Conservation (phyloP, 1,140 invertebrate species). For the Ips typographus region DNA sequence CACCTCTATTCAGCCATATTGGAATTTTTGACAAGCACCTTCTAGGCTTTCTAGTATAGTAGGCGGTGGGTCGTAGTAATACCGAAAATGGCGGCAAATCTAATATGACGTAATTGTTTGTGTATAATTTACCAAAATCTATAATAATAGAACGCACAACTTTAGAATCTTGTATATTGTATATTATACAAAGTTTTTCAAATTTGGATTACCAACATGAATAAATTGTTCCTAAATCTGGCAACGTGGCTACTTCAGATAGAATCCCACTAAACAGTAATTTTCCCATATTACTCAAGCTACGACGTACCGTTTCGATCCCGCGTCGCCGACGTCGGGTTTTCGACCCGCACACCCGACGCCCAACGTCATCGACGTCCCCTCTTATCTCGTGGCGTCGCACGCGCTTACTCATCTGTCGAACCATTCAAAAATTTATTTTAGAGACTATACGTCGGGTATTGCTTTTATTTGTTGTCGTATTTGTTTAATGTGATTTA, state of each 20-base stretch:
- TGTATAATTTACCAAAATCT: too few relatives aligned
- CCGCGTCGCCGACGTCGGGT: slow-evolving; percentile 26
- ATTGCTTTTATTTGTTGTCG: background rate
- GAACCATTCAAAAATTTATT: slow-evolving; percentile 22
- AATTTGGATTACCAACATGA: too few relatives aligned
- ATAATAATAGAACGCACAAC: too few relatives aligned
- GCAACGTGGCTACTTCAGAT: slow-evolving; percentile 2
- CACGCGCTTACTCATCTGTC: slow-evolving; percentile 35
- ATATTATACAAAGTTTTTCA: too few relatives aligned
- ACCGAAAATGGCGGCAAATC: too few relatives aligned
- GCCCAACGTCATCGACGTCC: slow-evolving; percentile 20
- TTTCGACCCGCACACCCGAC: slow-evolving; percentile 23
- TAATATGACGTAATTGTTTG: too few relatives aligned
- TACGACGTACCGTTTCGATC: slow-evolving; percentile 9
- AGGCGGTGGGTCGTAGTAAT: too few relatives aligned
- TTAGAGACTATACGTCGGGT: background rate
- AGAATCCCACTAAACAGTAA: background rate
- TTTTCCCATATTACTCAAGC: slow-evolving; percentile 9
- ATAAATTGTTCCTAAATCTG: background rate
- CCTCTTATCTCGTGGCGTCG: slow-evolving; percentile 29
- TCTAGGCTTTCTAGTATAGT: too few relatives aligned
- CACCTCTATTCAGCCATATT: too few relatives aligned
- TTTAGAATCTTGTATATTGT: too few relatives aligned
- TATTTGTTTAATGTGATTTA: too few relatives aligned
- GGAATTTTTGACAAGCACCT: too few relatives aligned